Evolutionary conservation across 2,113 vertebrate genomes (phyloP).

Genomic region (Ahaetulla prasina): DNA sequence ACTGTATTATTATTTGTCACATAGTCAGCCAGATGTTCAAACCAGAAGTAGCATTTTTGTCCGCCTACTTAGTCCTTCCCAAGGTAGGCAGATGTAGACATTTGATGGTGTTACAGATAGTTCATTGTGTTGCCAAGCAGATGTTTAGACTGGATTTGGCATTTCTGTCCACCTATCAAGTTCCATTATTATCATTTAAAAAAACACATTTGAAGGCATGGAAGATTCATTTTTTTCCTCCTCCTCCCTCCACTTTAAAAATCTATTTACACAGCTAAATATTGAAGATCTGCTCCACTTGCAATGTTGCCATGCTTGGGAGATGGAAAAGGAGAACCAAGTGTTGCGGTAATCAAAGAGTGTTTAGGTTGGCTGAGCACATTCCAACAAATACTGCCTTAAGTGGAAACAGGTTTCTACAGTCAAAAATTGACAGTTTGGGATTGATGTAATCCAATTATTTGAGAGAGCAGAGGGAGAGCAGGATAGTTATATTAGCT

Average conservation of each 20-base stretch:
- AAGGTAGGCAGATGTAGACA: background rate
- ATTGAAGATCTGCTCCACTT: background rate
- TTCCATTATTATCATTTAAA: background rate
- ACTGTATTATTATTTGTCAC: background rate
- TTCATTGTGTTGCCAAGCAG: background rate
- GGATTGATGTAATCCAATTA: background rate
- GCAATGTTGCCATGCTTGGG: background rate
- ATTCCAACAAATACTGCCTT: background rate
- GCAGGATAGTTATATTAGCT: background rate
- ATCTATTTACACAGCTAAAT: background rate
- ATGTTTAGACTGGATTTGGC: background rate
- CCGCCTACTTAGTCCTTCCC: background rate
- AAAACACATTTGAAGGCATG: conserved; percentile 4
- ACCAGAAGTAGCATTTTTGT: background rate
- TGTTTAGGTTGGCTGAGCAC: conserved; percentile 1
- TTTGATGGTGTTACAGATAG: background rate
- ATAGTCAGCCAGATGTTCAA: background rate
- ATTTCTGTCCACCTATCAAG: background rate
- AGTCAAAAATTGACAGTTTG: conserved; percentile 27
- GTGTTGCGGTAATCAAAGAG: conserved; percentile 3
- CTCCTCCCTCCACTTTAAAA: background rate
- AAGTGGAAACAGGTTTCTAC: conserved; percentile 18
- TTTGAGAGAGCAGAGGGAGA: background rate
- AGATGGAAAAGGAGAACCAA: background rate
- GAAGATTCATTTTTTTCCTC: background rate